Conservation (phyloP, 1,140 invertebrate genomes). For the Anastatus disparis region DNA sequence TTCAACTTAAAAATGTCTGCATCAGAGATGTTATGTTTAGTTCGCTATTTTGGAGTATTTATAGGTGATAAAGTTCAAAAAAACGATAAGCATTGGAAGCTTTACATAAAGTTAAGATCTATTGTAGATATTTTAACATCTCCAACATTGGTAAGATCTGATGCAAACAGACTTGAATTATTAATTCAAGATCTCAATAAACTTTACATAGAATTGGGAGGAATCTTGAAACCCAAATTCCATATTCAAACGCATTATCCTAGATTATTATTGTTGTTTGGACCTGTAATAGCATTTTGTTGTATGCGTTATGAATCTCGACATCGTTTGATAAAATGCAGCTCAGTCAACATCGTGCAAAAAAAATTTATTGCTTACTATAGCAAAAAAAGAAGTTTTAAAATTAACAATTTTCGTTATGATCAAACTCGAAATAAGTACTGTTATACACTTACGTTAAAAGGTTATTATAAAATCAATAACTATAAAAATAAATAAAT, state of each 20-base stretch:
- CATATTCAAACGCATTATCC: conserved; percentile 30
- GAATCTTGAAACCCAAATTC: conserved; percentile 26
- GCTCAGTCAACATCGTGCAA: conserved; percentile 7
- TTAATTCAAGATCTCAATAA: too few relatives aligned
- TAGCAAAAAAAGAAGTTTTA: conserved; percentile 27
- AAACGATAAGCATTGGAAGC: conserved; percentile 18
- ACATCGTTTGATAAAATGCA: conserved; percentile 17
- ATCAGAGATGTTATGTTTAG: conserved; percentile 32
- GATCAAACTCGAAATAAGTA: too few relatives aligned
- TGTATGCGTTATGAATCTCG: conserved; percentile 35
- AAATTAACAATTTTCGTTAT: too few relatives aligned
- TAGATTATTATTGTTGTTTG: conserved; percentile 3
- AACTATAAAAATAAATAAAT: too few relatives aligned
- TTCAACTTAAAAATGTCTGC: conserved; percentile 22
- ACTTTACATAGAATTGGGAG: conserved; percentile 7
- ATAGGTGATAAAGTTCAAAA: conserved; percentile 23
- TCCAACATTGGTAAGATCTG: neutral
- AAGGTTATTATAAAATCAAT: too few relatives aligned
- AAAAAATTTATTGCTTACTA: conserved; percentile 24
- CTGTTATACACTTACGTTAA: too few relatives aligned
- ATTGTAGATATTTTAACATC: conserved; percentile 30
- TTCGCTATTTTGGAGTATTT: conserved; percentile 31
- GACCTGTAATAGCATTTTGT: conserved; percentile 24
- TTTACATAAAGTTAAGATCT: conserved; percentile 21
- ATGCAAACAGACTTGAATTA: too few relatives aligned